phyloP scores from a whole-genome alignment of 2,113 vertebrate genomes.

The Puffinus mauretanicus region DNA sequence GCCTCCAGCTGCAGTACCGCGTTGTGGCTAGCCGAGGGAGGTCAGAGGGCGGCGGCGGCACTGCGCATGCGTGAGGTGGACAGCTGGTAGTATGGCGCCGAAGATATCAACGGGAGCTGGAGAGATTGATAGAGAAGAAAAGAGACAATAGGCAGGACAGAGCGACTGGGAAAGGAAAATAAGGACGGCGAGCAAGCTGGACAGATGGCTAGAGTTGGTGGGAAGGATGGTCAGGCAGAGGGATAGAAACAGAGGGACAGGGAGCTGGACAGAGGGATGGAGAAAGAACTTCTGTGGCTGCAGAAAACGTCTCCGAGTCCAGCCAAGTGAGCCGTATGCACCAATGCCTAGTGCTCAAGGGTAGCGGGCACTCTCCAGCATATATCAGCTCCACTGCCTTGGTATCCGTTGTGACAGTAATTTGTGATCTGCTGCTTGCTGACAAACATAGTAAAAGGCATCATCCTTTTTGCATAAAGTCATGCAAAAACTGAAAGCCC shows the following conservation, averaged over 20 bases:
- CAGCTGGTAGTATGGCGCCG: rapidly evolving
- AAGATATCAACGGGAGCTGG: rapidly evolving
- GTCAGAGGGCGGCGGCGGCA: too few species aligned
- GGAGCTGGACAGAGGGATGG: too few species aligned
- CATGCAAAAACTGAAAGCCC: not conserved
- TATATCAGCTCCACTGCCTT: not conserved
- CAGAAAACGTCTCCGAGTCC: not conserved
- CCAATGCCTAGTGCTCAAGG: not conserved
- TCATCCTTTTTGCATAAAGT: not conserved
- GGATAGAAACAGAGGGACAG: too few species aligned
- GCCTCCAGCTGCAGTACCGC: not conserved
- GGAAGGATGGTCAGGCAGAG: not conserved
- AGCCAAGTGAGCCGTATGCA: too few species aligned
- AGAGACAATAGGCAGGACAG: rapidly evolving
- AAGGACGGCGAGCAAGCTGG: not conserved
- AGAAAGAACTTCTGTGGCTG: not conserved
- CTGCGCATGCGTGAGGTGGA: too few species aligned
- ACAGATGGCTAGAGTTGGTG: not conserved
- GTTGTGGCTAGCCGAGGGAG: not conserved
- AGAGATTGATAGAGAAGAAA: rapidly evolving
- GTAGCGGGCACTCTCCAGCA: not conserved
- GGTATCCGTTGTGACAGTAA: not conserved
- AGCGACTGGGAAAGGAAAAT: not conserved
- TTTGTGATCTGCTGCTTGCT: not conserved
- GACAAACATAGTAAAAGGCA: not conserved